Evolutionary conservation across 2,797 vertebrate genomes (phyloP), one percentile per base, ranked within the genome.

Genomic region (Borostomias antarcticus): DNA sequence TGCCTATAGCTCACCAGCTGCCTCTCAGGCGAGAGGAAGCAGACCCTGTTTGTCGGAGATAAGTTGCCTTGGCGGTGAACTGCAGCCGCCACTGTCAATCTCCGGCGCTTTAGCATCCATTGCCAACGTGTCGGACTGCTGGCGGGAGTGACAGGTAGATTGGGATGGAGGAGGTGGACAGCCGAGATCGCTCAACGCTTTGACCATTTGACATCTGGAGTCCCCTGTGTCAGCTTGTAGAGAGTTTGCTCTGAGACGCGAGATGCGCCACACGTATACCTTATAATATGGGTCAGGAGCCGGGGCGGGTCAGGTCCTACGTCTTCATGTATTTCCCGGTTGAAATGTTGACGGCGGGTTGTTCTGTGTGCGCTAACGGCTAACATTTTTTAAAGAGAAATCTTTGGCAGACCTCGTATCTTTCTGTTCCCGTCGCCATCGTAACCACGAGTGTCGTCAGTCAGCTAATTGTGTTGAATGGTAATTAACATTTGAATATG

Each of bases 131-230:
- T 82, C 82, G 78, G 59, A 76, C 78, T 84, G 70, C 80, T 87
- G 82, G 84, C 82, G 83, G 81, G 75, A 90, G 82, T 89, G 91
- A 91, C 86, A 73, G 83, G 78, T 81, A 80, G 84, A 88, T 88
- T 66, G 87, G 87, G 86, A 89, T 82, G 79, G 82, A 66, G 77
- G 82, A 69, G 17, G 77, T 67, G 59, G 73, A 52, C 53, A 73
- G 78, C 73, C 71, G 76, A 81, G 78, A 85, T 35, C 75, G 88
- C 86, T 91, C 87, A 88, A 62, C 64, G 54, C 77, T 72, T 78
- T 61, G 76, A 73, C 76, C 64, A 74, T 72, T 71, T 72, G 73
- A 81, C 60, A 68, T 69, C 65, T 74, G 69, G 80, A 65, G 81
- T 82, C 66, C 77, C 47, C 47, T 51, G 72, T 64, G 75, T 81